A percentile compares a stretch with the other conserved stretches of the same genome.
phyloP scores from a whole-genome alignment of 2,888 invertebrate species.

The Elegia similella region DNA sequence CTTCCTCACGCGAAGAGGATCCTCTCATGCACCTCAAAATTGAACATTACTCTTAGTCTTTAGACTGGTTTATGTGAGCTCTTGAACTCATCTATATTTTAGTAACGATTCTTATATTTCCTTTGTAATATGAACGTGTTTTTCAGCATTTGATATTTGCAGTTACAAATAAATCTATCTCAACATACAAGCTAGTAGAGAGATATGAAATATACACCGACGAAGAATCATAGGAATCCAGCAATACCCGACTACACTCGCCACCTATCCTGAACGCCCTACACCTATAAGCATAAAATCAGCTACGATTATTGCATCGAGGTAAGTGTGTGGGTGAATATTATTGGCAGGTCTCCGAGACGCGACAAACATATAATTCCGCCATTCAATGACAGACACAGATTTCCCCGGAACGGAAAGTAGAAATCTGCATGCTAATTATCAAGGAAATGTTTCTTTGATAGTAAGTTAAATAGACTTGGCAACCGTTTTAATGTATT shows the following conservation, averaged over 20 bases:
- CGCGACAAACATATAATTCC: slow-evolving; percentile 54
- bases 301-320: slow-evolving; percentile 61
- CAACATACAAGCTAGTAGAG: background rate
- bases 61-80: too few relatives aligned
- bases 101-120: too few relatives aligned
- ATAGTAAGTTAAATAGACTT: background rate
- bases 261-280: slow-evolving; percentile 21
- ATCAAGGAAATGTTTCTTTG: background rate
- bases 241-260: background rate
- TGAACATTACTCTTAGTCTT: too few relatives aligned
- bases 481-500: background rate
- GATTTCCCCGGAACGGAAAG: background rate
- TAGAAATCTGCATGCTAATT: background rate
- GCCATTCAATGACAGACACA: slow-evolving; percentile 49
- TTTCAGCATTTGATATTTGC: too few relatives aligned
- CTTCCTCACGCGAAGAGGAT: too few relatives aligned
- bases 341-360: slow-evolving; percentile 70
- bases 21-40: too few relatives aligned
- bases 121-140: too few relatives aligned
- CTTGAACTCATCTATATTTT: too few relatives aligned
- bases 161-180: background rate
- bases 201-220: background rate
- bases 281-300: slow-evolving; percentile 64
- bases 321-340: slow-evolving; percentile 73
- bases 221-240: slow-evolving; percentile 1